Conservation (phyloP, 2,888 invertebrate species). For the Drosophila dives region DNA sequence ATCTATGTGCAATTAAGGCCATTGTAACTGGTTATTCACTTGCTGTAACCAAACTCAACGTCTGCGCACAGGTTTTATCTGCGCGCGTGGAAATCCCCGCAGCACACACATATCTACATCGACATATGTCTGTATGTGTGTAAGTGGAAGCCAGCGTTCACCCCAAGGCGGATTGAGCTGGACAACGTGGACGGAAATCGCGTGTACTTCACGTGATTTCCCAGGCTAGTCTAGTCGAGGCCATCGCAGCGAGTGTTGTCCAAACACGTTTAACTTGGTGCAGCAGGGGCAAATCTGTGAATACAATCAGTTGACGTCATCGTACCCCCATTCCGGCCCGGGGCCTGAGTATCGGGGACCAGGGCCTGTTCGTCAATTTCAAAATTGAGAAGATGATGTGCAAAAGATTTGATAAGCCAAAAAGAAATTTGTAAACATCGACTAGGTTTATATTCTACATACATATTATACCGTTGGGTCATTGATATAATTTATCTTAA, state of each 20-base stretch:
- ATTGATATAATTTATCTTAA: neutral
- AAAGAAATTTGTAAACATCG: neutral
- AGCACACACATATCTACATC: neutral
- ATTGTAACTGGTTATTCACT: slow-evolving; percentile 8
- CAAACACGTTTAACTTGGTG: neutral
- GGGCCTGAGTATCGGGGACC: slow-evolving; percentile 27
- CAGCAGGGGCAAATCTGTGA: neutral
- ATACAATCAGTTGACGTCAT: slow-evolving; percentile 20
- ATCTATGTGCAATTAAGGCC: neutral
- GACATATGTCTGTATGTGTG: neutral
- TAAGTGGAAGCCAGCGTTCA: slow-evolving; percentile 11
- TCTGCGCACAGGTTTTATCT: slow-evolving; percentile 41
- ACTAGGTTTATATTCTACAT: too few relatives aligned
- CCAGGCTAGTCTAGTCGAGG: neutral
- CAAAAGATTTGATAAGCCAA: slow-evolving; percentile 43
- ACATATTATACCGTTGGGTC: neutral
- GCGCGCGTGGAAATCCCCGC: neutral
- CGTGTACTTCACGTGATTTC: slow-evolving; percentile 54
- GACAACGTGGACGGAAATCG: slow-evolving; percentile 34
- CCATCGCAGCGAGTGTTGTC: neutral
- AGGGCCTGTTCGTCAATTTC: slow-evolving; percentile 28
- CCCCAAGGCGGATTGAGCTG: neutral
- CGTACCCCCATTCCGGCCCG: slow-evolving; percentile 12
- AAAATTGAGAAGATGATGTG: slow-evolving; percentile 24
- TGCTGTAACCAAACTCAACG: slow-evolving; percentile 19